Evolutionary conservation across 2,797 vertebrate genomes (phyloP), one percentile per base, ranked within the genome.

Genomic region (Melanotaenia parkinsoni): DNA sequence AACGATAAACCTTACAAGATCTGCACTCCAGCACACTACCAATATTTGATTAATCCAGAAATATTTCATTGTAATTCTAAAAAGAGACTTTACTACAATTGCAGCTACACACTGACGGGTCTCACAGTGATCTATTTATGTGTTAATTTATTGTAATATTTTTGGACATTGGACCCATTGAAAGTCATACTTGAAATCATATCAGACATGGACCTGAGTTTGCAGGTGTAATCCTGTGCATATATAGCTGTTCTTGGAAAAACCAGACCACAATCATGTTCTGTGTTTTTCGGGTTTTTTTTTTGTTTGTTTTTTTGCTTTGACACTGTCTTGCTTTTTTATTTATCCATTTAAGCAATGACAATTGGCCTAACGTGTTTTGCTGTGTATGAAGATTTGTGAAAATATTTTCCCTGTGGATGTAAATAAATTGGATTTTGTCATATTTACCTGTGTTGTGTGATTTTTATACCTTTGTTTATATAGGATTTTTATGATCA

Each of bases 91-190:
- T 22, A 45, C 57, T 59, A 65, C 26, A 56, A 58, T 76, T 79
- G 67, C n/a, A 75, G 67, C 20, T 57, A 59, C 53, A 81, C 54
- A 75, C 64, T 74, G 58, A 66, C 68, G 54, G 32, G 61, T 70
- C 33, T 84, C 56, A 59, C 58, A 78, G 60, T 79, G 72, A 81
- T 80, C 50, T 26, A 30, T 93, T 88, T 92, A 90, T 92, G 63
- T 82, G 67, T 90, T 89, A 78, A 91, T 90, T 92, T 93, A 92
- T 93, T 93, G 63, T 84, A 58, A 71, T 47, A 47, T 56, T 81
- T 83, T 79, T 63, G 73, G 74, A 75, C 80, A 78, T 75, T 81
- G 77, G 74, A 81, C 66, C 60, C n/a, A 28, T 69, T 45, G 61
- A 60, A 79, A 87, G 60, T 75, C 63, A 62, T 60, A 86, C 82